Evolutionary conservation across 2,888 invertebrate species (phyloP), one percentile per base, ranked within the genome.

Genomic region (Pyrocoelia pectoralis): DNA sequence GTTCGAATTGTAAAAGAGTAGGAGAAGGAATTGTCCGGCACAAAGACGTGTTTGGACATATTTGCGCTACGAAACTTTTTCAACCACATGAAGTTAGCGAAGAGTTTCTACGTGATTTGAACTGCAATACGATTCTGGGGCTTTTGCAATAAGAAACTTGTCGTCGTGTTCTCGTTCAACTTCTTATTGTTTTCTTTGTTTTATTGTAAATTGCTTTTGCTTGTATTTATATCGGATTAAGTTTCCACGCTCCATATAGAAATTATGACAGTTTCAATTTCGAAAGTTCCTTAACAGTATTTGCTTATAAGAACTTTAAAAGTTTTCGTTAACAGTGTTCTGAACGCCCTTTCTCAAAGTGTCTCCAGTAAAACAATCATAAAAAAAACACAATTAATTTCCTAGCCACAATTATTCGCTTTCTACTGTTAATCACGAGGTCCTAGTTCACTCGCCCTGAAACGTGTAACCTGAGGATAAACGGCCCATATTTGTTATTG

Each of bases 41-140:
- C 69, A 70, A 68, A 68, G 69, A 63, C 63, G 72, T 70, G 73
- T 72, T 72, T 72, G 70, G 72, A 69, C 71, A 71, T 72, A 73
- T 75, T 75, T 73, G 71, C 71, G 72, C 73, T 70, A 69, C 68
- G 68, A 74, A 74, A 75, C 72, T 75, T 74, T 74, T 73, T 73
- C 72, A 70, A 71, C 71, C 73, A 67, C 73, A 69, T 68, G 69
- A 72, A 74, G 73, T 74, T 75, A 70, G 70, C 65, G 70, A 69
- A 70, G 70, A 70, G 70, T 66, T 66, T 63, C 62, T 67, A 75
- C 75, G 75, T 75, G 75, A 68, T 63, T 63, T 59, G 71, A 71
- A 74, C 56, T 59, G 66, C 68, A 68, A 67, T 65, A 62, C 60
- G 62, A 66, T 66, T 59, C 65, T 54, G 56, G 59, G 54, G 24